Percentiles rank a stretch among this genome's conserved stretches.
Conservation (phyloP, 2,797 vertebrate genomes). For the Diglossa cyanea region DNA sequence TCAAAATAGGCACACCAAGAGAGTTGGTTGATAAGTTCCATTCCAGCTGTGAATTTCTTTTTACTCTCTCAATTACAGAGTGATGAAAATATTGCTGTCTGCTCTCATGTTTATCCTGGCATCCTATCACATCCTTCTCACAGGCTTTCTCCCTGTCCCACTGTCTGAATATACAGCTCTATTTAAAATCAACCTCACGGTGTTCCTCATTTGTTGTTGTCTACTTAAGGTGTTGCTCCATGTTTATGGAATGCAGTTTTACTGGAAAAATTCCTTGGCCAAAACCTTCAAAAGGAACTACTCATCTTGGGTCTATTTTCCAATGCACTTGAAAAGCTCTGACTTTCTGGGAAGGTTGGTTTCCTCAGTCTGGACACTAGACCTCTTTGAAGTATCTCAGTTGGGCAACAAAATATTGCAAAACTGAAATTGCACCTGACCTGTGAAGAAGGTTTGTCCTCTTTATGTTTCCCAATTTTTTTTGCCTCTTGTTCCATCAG, state of each 20-base stretch:
- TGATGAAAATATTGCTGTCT: background rate
- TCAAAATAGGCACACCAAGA: slow-evolving; percentile 17
- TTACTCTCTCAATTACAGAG: background rate
- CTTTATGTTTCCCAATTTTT: background rate
- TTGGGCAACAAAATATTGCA: slow-evolving; percentile 37
- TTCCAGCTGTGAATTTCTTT: background rate
- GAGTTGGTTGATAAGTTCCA: slow-evolving; percentile 27
- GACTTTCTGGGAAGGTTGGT: slow-evolving; percentile 15
- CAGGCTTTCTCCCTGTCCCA: slow-evolving; percentile 20
- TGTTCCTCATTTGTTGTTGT: slow-evolving; percentile 47
- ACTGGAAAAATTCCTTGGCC: slow-evolving; percentile 59
- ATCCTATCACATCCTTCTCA: background rate
- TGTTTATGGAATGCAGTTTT: slow-evolving; percentile 64
- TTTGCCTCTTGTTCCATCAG: background rate
- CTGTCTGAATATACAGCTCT: slow-evolving; percentile 5
- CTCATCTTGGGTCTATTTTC: slow-evolving; percentile 45
- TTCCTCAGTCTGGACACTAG: slow-evolving; percentile 12
- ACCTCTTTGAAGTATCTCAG: slow-evolving; percentile 37
- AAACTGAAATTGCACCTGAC: slow-evolving; percentile 41
- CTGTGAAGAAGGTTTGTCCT: slow-evolving; percentile 2
- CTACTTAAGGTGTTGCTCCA: slow-evolving; percentile 58
- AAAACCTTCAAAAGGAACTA: slow-evolving; percentile 63
- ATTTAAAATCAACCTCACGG: background rate
- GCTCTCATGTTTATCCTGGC: slow-evolving; percentile 15
- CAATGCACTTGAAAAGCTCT: slow-evolving; percentile 35